phyloP scores from a whole-genome alignment of 2,113 vertebrate genomes.

The Gymnocephalus cernua region DNA sequence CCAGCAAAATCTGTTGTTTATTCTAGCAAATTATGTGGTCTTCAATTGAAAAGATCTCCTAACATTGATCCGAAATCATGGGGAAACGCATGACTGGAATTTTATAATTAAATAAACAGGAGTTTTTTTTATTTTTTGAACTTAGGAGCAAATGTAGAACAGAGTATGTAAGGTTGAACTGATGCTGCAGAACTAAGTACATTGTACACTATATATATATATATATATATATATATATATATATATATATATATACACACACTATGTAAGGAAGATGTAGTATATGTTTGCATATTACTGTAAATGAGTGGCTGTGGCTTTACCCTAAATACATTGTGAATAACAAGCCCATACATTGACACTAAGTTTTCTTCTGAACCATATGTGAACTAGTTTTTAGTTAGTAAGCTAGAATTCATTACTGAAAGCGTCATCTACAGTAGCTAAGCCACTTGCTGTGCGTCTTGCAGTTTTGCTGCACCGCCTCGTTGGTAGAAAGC shows the following conservation, averaged over 20 bases:
- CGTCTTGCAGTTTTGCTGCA: slow-evolving; percentile 13
- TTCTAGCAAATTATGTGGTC: neutral
- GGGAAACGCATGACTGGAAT: neutral
- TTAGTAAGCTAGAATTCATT: slow-evolving; percentile 12
- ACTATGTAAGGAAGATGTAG: neutral
- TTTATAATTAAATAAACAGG: neutral
- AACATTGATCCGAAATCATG: neutral
- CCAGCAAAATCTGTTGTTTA: neutral
- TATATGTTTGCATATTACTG: neutral
- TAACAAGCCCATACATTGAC: neutral
- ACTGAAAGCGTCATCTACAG: slow-evolving; percentile 13
- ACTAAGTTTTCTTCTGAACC: neutral
- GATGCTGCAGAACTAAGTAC: neutral
- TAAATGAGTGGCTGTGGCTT: neutral
- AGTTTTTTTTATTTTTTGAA: too few relatives aligned
- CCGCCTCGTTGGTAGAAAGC: slow-evolving; percentile 55
- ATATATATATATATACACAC: too few relatives aligned
- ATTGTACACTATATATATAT: too few relatives aligned
- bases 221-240: too few relatives aligned
- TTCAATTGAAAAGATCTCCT: neutral
- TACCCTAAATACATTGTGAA: neutral
- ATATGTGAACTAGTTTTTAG: slow-evolving; percentile 14
- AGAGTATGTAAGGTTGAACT: neutral
- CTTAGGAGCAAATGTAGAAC: neutral
- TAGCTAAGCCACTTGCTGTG: slow-evolving; percentile 39